These are phyloP conservation scores for Antigone vipio DNA, from an alignment of 2,113 vertebrate species.

Conservation along the genomic window DNA sequence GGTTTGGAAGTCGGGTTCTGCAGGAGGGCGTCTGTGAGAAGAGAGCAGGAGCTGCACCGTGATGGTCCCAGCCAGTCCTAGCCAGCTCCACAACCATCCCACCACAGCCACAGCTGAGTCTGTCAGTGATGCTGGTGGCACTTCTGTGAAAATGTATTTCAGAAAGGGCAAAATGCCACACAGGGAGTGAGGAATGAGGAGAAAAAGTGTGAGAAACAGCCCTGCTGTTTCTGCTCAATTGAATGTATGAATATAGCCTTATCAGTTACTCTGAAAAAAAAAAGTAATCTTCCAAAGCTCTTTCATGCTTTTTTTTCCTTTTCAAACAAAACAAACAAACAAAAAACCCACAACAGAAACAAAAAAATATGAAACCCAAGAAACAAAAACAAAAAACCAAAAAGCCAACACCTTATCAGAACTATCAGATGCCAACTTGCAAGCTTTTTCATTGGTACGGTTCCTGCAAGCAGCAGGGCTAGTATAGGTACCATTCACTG, in stretches of 20 bases:
- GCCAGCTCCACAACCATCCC: too few species aligned
- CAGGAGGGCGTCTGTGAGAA: not conserved
- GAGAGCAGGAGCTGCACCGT: not conserved
- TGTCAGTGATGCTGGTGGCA: not conserved
- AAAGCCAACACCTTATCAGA: not conserved
- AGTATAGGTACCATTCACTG: not conserved
- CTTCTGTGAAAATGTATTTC: not conserved
- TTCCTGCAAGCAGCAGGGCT: not conserved
- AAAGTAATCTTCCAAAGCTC: not conserved
- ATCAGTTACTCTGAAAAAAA: too few species aligned
- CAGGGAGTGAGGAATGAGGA: not conserved
- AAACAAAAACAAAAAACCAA: not conserved
- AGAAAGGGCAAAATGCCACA: not conserved
- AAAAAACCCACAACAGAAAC: too few species aligned
- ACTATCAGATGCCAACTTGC: not conserved
- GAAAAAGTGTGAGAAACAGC: not conserved
- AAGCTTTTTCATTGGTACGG: not conserved
- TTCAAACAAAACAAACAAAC: not conserved
- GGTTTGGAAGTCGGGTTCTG: not conserved
- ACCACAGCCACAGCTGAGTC: not conserved
- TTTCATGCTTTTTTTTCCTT: not conserved
- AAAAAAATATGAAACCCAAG: too few species aligned
- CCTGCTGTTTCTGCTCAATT: not conserved
- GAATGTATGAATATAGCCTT: not conserved
- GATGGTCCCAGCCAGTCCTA: not conserved